Base-by-base conservation (phyloP, 2,888 invertebrate species). In the Tenthredo distinguenda region DNA sequence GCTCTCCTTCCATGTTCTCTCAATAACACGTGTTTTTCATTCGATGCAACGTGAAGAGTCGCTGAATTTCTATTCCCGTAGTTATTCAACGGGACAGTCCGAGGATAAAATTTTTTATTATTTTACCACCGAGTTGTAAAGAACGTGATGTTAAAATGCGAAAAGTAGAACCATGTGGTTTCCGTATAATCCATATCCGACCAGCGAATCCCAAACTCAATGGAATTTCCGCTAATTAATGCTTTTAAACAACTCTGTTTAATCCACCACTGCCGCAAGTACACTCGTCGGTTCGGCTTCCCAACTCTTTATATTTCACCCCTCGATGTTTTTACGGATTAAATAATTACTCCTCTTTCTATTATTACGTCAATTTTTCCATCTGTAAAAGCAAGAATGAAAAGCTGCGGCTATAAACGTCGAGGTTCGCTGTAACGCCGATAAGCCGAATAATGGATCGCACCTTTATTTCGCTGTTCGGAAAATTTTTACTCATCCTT, bases 361-460 rank as follows among this genome's bases (percentile, higher is more conserved):
- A 81, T 81, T 81, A 81, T 81, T 77, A 18, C 50, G n/a, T 34
- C n/a, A 58, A 37, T 37, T 58, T 79, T 74, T n/a, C 21, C 26
- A 47, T 21, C n/a, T 15, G 26, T 26, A 62, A 0, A 26, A 26
- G 26, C 21, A 62, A 2, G 9, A 12, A 12, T 62, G 7, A 55
- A 21, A 62, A 9, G 26, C 62, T 62, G 26, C 26, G 3, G 12
- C 2, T 26, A 21, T 4, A 2, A 62, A 4, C 21, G 10, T 62
- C 62, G 62, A 26, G 26, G 10, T 26, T 62, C 26, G 12, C 3
- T 26, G 21, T 2, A 9, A 9, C 10, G 9, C n/a, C 58, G 58
- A 21, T 9, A 7, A 43, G 12, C 12, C 43, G 43, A 12, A 43
- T 1, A 12, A 43, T 43, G 12, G 10, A 43, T 43, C 12, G 10